Percentiles rank a stretch among this genome's conserved stretches.
These are phyloP conservation scores for Myripristis jacobus DNA, from an alignment of 2,797 vertebrate genomes.

Conservation along the genomic window DNA sequence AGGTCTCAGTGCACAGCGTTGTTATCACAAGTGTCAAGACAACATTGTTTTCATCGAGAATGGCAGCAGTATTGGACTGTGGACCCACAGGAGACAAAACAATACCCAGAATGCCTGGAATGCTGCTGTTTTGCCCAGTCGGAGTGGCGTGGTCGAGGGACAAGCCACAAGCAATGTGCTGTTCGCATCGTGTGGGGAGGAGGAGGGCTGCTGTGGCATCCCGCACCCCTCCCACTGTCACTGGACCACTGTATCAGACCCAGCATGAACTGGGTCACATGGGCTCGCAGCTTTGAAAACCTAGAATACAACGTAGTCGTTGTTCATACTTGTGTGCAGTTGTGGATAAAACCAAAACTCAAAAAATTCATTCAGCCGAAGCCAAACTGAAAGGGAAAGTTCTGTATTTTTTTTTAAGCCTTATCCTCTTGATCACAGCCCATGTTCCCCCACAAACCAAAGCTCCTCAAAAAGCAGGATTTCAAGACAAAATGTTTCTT, in stretches of 20 bases:
- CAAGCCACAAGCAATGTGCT: slow-evolving; percentile 54
- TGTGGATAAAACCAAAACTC: not conserved
- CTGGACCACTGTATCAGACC: slow-evolving; percentile 1
- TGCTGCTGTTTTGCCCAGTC: slow-evolving; percentile 53
- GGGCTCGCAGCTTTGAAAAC: not conserved
- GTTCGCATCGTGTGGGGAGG: slow-evolving; percentile 41
- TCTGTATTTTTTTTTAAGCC: not conserved
- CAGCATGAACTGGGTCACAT: too few relatives aligned
- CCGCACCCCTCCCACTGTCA: slow-evolving; percentile 16
- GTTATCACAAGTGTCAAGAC: slow-evolving; percentile 54
- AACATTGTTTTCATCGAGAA: slow-evolving; percentile 53
- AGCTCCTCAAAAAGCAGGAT: not conserved
- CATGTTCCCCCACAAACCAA: too few relatives aligned
- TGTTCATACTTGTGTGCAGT: not conserved
- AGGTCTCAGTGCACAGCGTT: slow-evolving; percentile 19
- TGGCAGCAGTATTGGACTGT: slow-evolving; percentile 44
- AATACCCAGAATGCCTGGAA: slow-evolving; percentile 78
- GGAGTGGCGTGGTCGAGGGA: slow-evolving; percentile 58
- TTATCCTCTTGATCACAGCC: not conserved
- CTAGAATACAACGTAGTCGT: not conserved
- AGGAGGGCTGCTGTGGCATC: slow-evolving; percentile 39
- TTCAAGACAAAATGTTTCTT: not conserved
- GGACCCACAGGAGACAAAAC: slow-evolving; percentile 70
- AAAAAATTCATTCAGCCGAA: not conserved
- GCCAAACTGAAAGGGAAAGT: not conserved